Conservation (phyloP, 2,888 invertebrate species). For the Trichogramma dendrolimi region DNA sequence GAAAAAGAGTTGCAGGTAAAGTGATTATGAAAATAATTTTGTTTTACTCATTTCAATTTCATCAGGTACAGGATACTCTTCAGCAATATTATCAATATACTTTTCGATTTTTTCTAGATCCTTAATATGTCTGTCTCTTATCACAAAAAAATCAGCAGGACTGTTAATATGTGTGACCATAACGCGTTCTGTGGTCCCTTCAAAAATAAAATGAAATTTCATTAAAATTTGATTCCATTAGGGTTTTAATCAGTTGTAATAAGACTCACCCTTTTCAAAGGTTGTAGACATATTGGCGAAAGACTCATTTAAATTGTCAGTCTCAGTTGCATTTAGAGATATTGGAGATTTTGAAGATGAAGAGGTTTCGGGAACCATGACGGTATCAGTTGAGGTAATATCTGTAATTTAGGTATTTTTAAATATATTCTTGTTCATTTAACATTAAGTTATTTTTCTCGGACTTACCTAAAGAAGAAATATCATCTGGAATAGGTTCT, state of each 20-base stretch:
- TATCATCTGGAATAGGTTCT: slow-evolving; percentile 37
- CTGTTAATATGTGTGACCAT: slow-evolving; percentile 58
- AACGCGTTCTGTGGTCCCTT: slow-evolving; percentile 25
- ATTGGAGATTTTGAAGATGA: too few relatives aligned
- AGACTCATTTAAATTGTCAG: neutral
- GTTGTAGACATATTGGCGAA: neutral
- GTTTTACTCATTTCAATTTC: slow-evolving; percentile 5
- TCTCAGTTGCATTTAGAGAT: too few relatives aligned
- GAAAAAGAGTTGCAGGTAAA: neutral
- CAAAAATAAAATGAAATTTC: slow-evolving; percentile 1
- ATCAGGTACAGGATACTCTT: neutral
- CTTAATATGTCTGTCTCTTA: slow-evolving; percentile 35
- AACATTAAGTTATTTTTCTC: too few relatives aligned
- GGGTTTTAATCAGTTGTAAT: too few relatives aligned
- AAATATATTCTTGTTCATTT: too few relatives aligned
- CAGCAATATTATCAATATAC: slow-evolving; percentile 30
- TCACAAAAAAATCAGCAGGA: slow-evolving; percentile 63
- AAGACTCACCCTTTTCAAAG: too few relatives aligned
- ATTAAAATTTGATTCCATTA: neutral
- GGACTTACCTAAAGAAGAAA: too few relatives aligned
- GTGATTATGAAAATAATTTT: neutral
- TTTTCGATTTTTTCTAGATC: slow-evolving; percentile 27
- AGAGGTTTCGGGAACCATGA: neutral
- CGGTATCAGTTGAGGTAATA: too few relatives aligned
- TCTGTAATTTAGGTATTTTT: too few relatives aligned